Percentiles rank a stretch among this genome's conserved stretches.
These are phyloP conservation scores for Oryzias melastigma DNA, from an alignment of 2,113 vertebrate species.

Conservation along the genomic window DNA sequence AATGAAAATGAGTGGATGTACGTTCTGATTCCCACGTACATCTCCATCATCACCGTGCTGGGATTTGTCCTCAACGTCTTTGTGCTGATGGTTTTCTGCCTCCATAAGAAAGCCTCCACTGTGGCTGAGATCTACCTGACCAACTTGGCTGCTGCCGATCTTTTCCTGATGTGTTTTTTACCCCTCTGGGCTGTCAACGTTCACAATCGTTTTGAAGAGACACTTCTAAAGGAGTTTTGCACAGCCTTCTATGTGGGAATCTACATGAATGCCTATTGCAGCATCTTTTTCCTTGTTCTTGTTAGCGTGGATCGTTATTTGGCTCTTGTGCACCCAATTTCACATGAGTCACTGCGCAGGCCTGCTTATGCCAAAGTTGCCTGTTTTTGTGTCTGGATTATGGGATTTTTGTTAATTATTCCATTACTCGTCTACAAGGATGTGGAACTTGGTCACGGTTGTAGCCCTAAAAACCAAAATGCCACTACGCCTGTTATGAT, in stretches of 20 bases:
- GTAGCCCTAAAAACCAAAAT: conserved; percentile 53
- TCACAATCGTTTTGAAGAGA: conserved; percentile 81
- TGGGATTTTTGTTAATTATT: conserved; percentile 75
- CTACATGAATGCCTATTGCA: conserved; percentile 84
- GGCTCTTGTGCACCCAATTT: conserved; percentile 90
- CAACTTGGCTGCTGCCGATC: conserved; percentile 87
- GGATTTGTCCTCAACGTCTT: conserved; percentile 85
- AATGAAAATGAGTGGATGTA: conserved; percentile 52
- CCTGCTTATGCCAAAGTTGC: conserved; percentile 78
- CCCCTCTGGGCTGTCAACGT: conserved; percentile 91
- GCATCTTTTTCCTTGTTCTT: conserved; percentile 88
- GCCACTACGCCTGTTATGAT: neutral
- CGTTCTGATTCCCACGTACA: conserved; percentile 74
- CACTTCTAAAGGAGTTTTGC: conserved; percentile 70
- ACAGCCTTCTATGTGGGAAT: conserved; percentile 78
- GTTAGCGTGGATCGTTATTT: conserved; percentile 92
- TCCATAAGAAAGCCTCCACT: conserved; percentile 88
- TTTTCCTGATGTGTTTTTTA: conserved; percentile 82
- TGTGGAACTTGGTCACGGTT: neutral
- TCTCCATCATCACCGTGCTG: conserved; percentile 78
- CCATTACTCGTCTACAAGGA: conserved; percentile 76
- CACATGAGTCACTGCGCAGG: conserved; percentile 80
- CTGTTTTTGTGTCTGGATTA: conserved; percentile 81
- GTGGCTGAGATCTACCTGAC: conserved; percentile 92
- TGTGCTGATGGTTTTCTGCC: conserved; percentile 83